phyloP scores from a whole-genome alignment of 2,113 vertebrate genomes.

The Ivindomyrus marchei region DNA sequence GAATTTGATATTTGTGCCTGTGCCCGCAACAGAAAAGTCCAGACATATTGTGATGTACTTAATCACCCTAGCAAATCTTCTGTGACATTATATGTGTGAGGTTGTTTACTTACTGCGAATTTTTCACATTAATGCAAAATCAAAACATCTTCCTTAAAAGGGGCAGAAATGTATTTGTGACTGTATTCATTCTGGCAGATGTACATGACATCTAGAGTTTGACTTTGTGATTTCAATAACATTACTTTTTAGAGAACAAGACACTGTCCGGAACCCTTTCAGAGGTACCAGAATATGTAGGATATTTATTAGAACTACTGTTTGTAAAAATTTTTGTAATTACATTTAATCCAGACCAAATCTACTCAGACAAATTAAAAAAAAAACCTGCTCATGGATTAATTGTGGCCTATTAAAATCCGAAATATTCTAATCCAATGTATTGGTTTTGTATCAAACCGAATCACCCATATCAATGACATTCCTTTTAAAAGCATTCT shows the following conservation, averaged over 20 bases:
- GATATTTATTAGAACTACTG: not conserved
- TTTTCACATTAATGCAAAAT: not conserved
- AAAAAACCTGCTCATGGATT: not conserved
- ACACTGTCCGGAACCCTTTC: not conserved
- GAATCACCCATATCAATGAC: not conserved
- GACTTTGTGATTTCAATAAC: not conserved
- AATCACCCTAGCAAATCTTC: not conserved
- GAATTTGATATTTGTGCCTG: not conserved
- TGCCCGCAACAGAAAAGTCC: not conserved
- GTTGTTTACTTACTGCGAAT: not conserved
- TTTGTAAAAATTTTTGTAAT: not conserved
- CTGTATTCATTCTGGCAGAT: not conserved
- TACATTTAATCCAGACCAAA: not conserved
- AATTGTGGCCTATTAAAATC: not conserved
- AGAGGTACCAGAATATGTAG: not conserved
- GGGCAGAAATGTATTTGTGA: not conserved
- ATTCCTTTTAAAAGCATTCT: not conserved
- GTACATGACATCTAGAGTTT: not conserved
- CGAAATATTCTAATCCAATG: not conserved
- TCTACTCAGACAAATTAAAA: not conserved
- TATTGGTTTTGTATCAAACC: not conserved
- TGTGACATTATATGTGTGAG: not conserved
- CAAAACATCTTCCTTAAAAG: not conserved
- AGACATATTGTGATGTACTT: not conserved
- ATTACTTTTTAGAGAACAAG: not conserved